phyloP scores from a whole-genome alignment of 1,140 invertebrate genomes.

The Tachypleus tridentatus region DNA sequence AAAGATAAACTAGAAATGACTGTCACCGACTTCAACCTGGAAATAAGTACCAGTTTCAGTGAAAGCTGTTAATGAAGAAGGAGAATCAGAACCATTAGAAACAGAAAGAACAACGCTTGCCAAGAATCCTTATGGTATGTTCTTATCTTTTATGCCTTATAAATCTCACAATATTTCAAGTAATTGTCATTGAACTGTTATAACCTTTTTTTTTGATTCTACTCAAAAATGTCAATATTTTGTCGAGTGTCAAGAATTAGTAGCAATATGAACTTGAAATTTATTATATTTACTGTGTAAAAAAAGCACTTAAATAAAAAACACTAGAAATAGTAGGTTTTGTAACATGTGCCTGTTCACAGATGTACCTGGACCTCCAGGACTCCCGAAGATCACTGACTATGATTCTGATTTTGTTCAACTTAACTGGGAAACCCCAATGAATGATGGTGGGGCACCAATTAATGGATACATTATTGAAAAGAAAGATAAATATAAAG shows the following conservation, averaged over 20 bases:
- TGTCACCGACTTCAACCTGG: conserved; percentile 76
- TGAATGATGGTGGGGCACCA: conserved; percentile 78
- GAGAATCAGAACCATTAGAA: conserved; percentile 82
- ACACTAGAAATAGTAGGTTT: not conserved
- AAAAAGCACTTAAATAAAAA: too few species aligned
- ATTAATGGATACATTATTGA: conserved; percentile 94
- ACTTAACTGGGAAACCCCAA: conserved; percentile 74
- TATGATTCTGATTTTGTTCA: conserved; percentile 72
- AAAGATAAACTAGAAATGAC: conserved; percentile 72
- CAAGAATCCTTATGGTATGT: conserved; percentile 69
- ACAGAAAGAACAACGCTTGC: conserved; percentile 69
- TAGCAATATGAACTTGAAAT: too few species aligned
- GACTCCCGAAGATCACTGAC: conserved; percentile 77
- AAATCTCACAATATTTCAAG: too few species aligned
- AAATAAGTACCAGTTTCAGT: conserved; percentile 88
- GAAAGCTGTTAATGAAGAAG: conserved; percentile 90
- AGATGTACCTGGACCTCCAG: conserved; percentile 84
- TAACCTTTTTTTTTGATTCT: not conserved
- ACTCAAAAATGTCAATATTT: not conserved
- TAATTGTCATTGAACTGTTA: too few species aligned
- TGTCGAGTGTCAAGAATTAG: too few species aligned
- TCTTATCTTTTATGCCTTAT: not conserved
- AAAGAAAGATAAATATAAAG: conserved; percentile 84
- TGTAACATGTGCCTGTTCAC: not conserved
- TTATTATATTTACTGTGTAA: too few species aligned